Conservation (phyloP, 2,888 invertebrate genomes). For the Conomelus anceps region DNA sequence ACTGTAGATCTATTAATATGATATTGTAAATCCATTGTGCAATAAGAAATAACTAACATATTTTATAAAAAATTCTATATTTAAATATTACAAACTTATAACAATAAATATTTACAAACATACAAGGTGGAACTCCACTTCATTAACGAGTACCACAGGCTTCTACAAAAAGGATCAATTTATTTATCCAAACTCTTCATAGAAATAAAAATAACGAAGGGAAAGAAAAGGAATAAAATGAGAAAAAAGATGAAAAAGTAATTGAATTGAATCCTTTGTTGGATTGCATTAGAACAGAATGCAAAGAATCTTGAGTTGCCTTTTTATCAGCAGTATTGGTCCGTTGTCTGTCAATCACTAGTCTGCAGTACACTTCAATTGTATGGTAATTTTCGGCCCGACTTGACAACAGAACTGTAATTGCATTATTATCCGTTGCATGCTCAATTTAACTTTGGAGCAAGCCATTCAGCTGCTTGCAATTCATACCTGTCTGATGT, state of each 20-base stretch:
- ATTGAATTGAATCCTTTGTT: not conserved
- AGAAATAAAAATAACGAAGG: not conserved
- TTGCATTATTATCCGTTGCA: not conserved
- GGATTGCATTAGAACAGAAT: not conserved
- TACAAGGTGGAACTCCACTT: no score
- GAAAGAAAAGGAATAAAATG: not conserved
- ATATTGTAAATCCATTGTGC: no score
- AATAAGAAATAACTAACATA: no score
- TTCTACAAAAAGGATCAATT: no score
- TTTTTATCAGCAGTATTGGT: not conserved
- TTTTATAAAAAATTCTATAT: no score
- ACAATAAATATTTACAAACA: no score
- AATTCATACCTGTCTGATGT: not conserved
- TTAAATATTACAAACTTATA: no score
- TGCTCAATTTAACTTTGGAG: not conserved
- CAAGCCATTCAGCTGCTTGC: not conserved
- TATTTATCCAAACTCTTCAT: not conserved
- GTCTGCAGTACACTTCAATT: not conserved
- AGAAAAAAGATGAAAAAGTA: not conserved
- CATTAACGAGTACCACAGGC: no score
- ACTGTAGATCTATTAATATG: no score
- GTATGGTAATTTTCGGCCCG: not conserved
- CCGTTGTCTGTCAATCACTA: not conserved
- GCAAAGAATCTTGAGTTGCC: not conserved
- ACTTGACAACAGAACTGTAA: not conserved